Conservation (phyloP, 2,888 invertebrate genomes). For the Coremacera marginata region DNA sequence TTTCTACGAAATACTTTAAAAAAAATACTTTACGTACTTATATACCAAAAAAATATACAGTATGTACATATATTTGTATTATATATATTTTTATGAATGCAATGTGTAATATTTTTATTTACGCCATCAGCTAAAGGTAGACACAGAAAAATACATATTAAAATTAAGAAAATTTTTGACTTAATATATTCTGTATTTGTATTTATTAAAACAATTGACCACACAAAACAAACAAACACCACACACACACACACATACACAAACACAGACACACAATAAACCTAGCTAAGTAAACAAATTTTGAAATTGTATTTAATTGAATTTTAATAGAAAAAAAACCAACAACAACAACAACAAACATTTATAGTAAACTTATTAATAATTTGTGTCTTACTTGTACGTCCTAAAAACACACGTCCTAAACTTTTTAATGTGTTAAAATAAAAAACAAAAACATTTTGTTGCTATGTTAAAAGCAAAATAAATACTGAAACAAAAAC, state of each 20-base stretch:
- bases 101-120: no score
- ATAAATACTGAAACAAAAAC: background rate
- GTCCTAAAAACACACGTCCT: constrained; percentile 28
- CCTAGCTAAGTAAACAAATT: background rate
- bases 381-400: constrained; percentile 28
- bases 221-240: background rate
- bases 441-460: background rate
- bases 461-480: background rate
- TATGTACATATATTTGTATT: no score
- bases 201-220: background rate
- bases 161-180: no score
- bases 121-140: no score
- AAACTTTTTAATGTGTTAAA: constrained; percentile 14
- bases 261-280: background rate
- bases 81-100: no score
- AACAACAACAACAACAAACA: background rate
- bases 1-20: no score
- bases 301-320: background rate
- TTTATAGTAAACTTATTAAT: constrained; percentile 4
- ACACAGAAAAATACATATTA: no score
- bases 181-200: background rate
- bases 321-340: background rate
- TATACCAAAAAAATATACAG: no score
- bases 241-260: background rate
- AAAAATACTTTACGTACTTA: no score